Base-by-base conservation (phyloP, 2,797 vertebrate genomes). In the Sebastolobus alascanus region DNA sequence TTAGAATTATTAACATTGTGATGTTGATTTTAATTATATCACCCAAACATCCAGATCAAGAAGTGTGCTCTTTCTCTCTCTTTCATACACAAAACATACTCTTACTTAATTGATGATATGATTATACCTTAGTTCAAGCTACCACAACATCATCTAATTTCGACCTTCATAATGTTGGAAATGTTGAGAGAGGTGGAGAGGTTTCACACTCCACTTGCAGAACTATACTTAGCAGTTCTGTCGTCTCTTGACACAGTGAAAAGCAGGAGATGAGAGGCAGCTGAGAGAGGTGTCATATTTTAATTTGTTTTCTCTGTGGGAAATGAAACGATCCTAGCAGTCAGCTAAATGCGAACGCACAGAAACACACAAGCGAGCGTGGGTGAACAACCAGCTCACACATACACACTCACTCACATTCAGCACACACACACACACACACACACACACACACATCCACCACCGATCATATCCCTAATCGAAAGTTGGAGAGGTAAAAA, bases 271-370 rank as follows among this genome's bases (percentile, higher is more conserved):
- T 84, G 84, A 90, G 89, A 90, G 87, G 92, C 86, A 88, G 88
- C 84, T 70, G 75, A 88, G 85, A 84, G 87, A 94, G 89, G 91
- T 89, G 92, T 90, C 89, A 88, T 67, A 82, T 89, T 92, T 92
- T 93, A 92, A 94, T 94, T 94, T 29, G 84, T 80, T 91, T 82
- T 87, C 92, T 89, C 93, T 76, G 92, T 73, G 87, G 90, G 89
- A 86, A 89, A 87, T 68, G 86, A 88, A 89, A 88, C 35, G 14
- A 85, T 73, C 65, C 77, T 40, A 12, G 61, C 87, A 84, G 68
- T 83, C 74, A 73, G 79, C 77, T 84, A 40, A 78, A 86, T 58
- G 35, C 10, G 18, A 63, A 65, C 35, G 10, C 73, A 52, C 64
- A 38, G 13, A 71, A 31, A 76, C 73, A 56, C 71, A 83, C 68